Conservation (phyloP, 2,888 invertebrate genomes). For the Arrhopalites spinosus region DNA sequence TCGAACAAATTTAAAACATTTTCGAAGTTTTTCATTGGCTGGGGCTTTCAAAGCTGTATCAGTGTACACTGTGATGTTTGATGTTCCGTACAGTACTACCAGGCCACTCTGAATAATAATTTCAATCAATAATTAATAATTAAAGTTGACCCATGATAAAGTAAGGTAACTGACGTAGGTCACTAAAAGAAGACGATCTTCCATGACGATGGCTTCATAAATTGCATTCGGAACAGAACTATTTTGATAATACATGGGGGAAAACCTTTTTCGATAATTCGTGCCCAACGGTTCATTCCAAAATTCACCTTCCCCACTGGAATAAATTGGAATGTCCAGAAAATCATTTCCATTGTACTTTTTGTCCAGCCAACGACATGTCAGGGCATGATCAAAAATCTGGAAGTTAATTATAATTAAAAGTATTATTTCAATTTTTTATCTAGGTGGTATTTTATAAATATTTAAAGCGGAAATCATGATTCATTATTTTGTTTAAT, state of each 20-base stretch:
- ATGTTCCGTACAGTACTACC: constrained; percentile 46
- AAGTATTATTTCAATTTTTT: too few relatives aligned
- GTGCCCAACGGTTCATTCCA: background rate
- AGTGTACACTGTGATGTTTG: constrained; percentile 37
- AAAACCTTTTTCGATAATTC: constrained; percentile 38
- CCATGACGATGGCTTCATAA: constrained; percentile 44
- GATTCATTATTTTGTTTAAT: too few relatives aligned
- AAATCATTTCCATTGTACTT: constrained; percentile 19
- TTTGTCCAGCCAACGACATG: constrained; percentile 17
- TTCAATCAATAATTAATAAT: background rate
- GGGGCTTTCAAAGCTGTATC: constrained; percentile 30
- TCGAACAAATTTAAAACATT: constrained; percentile 49
- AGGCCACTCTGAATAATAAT: constrained; percentile 42
- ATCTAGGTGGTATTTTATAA: too few relatives aligned
- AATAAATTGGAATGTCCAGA: constrained; percentile 15
- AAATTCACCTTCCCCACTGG: constrained; percentile 14
- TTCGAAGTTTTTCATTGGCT: constrained; percentile 37
- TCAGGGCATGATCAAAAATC: constrained; percentile 32
- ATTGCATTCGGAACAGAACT: constrained; percentile 35
- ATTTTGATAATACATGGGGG: constrained; percentile 23
- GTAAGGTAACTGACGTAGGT: constrained; percentile 37
- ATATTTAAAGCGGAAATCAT: too few relatives aligned
- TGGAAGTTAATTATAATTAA: too few relatives aligned
- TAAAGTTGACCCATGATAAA: too few relatives aligned
- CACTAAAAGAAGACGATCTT: constrained; percentile 45